Evolutionary conservation across 2,113 vertebrate genomes (phyloP).

Genomic region (Cettia cetti): DNA sequence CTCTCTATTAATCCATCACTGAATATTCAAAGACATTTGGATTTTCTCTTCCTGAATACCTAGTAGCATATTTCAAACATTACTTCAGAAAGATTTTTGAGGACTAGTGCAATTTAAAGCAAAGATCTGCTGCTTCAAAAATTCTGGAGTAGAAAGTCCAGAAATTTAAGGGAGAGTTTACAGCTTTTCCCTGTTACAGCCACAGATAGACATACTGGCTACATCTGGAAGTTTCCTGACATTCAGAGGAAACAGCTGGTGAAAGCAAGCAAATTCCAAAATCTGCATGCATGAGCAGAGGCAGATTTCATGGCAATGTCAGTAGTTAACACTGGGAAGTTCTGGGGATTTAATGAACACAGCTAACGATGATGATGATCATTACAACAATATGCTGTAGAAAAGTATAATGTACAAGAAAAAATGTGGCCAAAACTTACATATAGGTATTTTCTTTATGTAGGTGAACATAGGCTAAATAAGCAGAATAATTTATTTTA

Average conservation of each 20-base stretch:
- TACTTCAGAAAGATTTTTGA: not conserved
- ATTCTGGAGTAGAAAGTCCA: not conserved
- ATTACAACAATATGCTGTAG: not conserved
- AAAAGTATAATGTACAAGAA: not conserved
- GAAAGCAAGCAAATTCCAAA: not conserved
- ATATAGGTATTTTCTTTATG: not conserved
- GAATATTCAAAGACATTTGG: not conserved
- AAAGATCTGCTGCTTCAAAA: not conserved
- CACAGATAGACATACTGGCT: not conserved
- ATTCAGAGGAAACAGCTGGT: not conserved
- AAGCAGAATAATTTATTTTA: not conserved
- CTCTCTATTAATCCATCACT: not conserved
- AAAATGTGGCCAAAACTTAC: not conserved
- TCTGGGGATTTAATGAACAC: accelerated
- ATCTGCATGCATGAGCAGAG: not conserved
- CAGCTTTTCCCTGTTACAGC: not conserved
- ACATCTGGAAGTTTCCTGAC: not conserved
- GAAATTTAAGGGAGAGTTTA: not conserved
- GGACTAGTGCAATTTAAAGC: not conserved
- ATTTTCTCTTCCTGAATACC: constrained; percentile 5
- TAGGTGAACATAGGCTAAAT: not conserved
- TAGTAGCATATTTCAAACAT: not conserved
- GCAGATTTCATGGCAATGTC: not conserved
- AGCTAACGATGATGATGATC: accelerated
- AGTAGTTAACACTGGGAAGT: not conserved